Evolutionary conservation across 2,888 invertebrate species (phyloP).

Genomic region (Monochamus alternatus): DNA sequence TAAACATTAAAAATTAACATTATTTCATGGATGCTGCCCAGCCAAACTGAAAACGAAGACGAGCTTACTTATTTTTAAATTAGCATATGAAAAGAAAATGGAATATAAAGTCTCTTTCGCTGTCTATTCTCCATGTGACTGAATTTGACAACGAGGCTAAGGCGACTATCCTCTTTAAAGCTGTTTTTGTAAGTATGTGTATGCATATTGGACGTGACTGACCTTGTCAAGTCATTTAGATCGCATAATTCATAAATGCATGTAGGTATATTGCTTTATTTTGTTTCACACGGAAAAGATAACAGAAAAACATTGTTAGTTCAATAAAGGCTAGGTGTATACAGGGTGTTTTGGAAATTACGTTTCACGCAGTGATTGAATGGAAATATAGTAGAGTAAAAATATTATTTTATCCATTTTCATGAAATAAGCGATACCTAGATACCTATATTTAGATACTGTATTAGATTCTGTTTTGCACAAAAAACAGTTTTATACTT

Average conservation of each 20-base stretch:
- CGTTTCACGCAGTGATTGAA: too few species aligned
- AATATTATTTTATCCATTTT: background rate
- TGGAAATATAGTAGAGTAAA: too few species aligned
- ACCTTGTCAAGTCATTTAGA: constrained; percentile 55
- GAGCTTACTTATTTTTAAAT: constrained; percentile 15
- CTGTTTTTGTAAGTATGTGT: constrained; percentile 43
- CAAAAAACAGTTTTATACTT: too few species aligned
- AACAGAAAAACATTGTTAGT: background rate
- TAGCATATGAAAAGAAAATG: constrained; percentile 24
- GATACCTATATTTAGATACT: too few species aligned
- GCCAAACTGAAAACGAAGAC: constrained; percentile 14
- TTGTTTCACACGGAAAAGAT: background rate
- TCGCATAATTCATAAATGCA: constrained; percentile 49
- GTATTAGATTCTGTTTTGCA: too few species aligned
- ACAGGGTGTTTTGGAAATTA: too few species aligned
- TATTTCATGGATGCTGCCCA: constrained; percentile 2
- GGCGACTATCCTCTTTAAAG: constrained; percentile 38
- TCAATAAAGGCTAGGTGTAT: background rate
- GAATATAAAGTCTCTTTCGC: constrained; percentile 14
- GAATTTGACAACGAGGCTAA: constrained; percentile 21
- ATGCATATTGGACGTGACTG: constrained; percentile 52
- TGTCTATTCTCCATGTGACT: constrained; percentile 20
- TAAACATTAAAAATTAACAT: constrained; percentile 3
- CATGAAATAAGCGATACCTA: background rate
- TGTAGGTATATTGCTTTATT: constrained; percentile 26